Evolutionary conservation across 2,113 vertebrate genomes (phyloP), one percentile per base, ranked within the genome.

Genomic region (Addax nasomaculatus): DNA sequence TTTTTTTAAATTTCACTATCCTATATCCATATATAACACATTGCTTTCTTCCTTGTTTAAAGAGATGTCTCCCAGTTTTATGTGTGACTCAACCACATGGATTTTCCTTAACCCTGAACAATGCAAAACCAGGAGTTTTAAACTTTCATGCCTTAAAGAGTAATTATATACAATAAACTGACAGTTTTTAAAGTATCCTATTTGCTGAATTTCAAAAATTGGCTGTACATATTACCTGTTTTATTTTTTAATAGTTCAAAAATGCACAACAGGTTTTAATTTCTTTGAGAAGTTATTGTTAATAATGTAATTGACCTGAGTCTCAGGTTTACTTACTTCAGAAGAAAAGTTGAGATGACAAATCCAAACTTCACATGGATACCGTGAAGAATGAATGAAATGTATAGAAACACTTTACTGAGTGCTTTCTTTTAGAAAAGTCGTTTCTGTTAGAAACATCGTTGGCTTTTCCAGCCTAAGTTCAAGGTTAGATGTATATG

Each of bases 391-490:
- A 67, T 67, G 62, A 67, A 67, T 33, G 62, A 67, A 19, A n/a
- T n/a, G 62, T n/a, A 33, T n/a, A 67, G 33, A n/a, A 67, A 19
- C 16, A 67, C 7, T 36, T n/a, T 67, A 0, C 6, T n/a, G 64
- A 67, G 64, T 67, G 16, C 33, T 67, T 67, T n/a, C 64, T 67
- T 60, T 60, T 29, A 29, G 58, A 60, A 60, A 60, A 60, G 58
- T 29, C 2, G 0, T 60, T 60, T 60, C 58, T 60, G 27, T 60
- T 60, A 60, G 58, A 60, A 60, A 60, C 1, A 2, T 60, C 12
- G 0, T 60, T 29, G 12, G 27, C 2, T 13, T 60, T 60, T 29
- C 33, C 30, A 64, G 4, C 1, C 60, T 33, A 33, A 1, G 6
- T 33, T 62, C 12, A 30, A 33, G 14, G 29, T 30, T 62, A 33